These are phyloP conservation scores for Polyommatus iphigenia DNA, from an alignment of 2,888 invertebrate genomes.

Conservation along the genomic window DNA sequence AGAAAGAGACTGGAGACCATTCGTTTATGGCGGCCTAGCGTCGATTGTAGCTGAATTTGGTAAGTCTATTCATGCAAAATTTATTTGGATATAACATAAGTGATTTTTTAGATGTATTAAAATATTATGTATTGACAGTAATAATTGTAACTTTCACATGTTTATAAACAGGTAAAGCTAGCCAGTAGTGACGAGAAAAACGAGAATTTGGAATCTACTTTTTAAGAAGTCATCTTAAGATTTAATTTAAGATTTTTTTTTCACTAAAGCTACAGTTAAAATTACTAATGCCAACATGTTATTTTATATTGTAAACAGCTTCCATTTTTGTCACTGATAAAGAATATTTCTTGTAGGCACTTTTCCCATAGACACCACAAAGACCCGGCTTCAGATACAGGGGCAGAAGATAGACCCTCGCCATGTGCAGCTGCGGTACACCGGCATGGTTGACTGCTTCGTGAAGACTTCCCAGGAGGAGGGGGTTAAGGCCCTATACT, in stretches of 20 bases:
- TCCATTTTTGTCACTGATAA: neutral
- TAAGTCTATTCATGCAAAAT: conserved; percentile 63
- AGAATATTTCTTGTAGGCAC: conserved; percentile 83
- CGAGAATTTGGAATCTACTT: too few relatives aligned
- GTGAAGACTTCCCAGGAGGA: conserved; percentile 92
- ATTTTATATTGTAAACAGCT: neutral
- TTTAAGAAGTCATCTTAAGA: too few relatives aligned
- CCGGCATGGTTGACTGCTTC: conserved; percentile 95
- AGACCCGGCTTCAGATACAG: conserved; percentile 96
- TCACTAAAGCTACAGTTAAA: neutral
- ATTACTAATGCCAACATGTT: neutral
- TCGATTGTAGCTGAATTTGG: conserved; percentile 97
- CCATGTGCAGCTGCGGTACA: conserved; percentile 88
- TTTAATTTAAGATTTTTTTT: neutral
- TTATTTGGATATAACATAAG: neutral
- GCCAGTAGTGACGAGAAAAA: too few relatives aligned
- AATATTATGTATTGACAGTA: too few relatives aligned
- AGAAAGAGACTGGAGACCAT: conserved; percentile 94
- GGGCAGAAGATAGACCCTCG: conserved; percentile 91
- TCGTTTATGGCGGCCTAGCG: conserved; percentile 95
- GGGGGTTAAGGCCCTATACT: conserved; percentile 91
- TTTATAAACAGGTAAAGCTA: too few relatives aligned
- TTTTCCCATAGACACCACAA: conserved; percentile 97
- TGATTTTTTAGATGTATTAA: too few relatives aligned
- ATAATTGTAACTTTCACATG: too few relatives aligned